Evolutionary conservation across 2,113 vertebrate species (phyloP).

Genomic region (Aplodontia rufa): DNA sequence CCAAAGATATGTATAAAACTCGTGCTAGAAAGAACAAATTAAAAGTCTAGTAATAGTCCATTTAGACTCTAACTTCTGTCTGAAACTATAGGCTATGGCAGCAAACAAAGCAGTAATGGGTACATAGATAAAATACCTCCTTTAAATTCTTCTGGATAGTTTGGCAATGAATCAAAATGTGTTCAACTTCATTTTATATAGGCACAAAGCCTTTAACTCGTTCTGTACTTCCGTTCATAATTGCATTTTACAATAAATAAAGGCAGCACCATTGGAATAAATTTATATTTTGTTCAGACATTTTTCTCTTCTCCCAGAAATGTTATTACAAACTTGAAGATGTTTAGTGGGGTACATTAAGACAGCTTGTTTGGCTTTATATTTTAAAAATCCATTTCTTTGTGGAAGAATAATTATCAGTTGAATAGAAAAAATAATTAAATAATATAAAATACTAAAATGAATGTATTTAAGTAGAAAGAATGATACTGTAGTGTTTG

Average conservation of each 20-base stretch:
- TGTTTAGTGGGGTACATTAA: neutral
- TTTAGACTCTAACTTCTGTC: slow-evolving; percentile 30
- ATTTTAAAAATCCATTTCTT: neutral
- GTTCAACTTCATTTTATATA: neutral
- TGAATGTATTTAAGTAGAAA: neutral
- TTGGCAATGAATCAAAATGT: neutral
- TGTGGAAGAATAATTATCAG: neutral
- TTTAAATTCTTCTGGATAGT: neutral
- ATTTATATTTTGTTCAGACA: neutral
- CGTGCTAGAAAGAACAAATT: slow-evolving; percentile 47
- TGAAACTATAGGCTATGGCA: neutral
- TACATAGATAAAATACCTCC: neutral
- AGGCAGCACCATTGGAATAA: neutral
- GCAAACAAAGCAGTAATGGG: slow-evolving; percentile 16
- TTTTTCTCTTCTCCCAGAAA: neutral
- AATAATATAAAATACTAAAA: neutral
- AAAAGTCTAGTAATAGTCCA: neutral
- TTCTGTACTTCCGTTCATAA: neutral
- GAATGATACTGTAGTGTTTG: neutral
- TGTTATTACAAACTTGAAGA: neutral
- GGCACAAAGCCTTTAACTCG: neutral
- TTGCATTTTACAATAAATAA: neutral
- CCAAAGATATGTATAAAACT: neutral
- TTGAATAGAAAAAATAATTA: neutral
- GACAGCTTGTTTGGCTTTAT: neutral